These are phyloP conservation scores for Capricornis sumatraensis DNA, from an alignment of 2,113 vertebrate genomes.

Conservation along the genomic window DNA sequence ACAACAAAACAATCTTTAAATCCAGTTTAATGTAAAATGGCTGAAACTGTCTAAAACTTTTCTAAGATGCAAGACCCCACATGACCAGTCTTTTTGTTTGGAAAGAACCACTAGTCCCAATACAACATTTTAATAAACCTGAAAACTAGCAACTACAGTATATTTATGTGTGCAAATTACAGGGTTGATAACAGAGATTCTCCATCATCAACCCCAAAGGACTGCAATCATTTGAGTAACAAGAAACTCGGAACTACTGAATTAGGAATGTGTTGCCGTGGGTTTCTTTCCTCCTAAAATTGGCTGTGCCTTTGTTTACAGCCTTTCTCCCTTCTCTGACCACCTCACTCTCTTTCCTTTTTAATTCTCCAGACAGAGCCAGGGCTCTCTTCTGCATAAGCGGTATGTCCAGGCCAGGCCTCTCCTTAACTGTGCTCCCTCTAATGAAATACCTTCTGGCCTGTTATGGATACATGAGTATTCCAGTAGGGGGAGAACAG, in stretches of 20 bases:
- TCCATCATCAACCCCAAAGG: constrained; percentile 35
- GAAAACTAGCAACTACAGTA: constrained; percentile 31
- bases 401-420: constrained; percentile 27
- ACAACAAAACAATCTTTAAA: not conserved
- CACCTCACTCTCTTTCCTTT: not conserved
- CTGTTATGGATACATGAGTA: constrained; percentile 44
- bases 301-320: not conserved
- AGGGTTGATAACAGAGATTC: constrained; percentile 12
- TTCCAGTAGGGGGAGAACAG: constrained; percentile 73
- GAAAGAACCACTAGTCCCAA: constrained; percentile 5
- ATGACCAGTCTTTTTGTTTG: constrained; percentile 2
- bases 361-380: not conserved
- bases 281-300: not conserved
- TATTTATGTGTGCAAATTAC: constrained; percentile 36
- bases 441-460: constrained; percentile 40
- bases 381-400: constrained; percentile 41
- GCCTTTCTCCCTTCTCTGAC: constrained; percentile 18
- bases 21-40: constrained; percentile 35
- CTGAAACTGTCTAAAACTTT: constrained; percentile 25
- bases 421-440: constrained; percentile 30
- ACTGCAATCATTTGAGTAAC: not conserved
- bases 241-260: constrained; percentile 18
- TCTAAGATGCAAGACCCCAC: not conserved
- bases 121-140: constrained; percentile 52
- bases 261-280: not conserved